These are phyloP conservation scores for Natator depressus DNA, from an alignment of 2,113 vertebrate genomes.

Conservation along the genomic window DNA sequence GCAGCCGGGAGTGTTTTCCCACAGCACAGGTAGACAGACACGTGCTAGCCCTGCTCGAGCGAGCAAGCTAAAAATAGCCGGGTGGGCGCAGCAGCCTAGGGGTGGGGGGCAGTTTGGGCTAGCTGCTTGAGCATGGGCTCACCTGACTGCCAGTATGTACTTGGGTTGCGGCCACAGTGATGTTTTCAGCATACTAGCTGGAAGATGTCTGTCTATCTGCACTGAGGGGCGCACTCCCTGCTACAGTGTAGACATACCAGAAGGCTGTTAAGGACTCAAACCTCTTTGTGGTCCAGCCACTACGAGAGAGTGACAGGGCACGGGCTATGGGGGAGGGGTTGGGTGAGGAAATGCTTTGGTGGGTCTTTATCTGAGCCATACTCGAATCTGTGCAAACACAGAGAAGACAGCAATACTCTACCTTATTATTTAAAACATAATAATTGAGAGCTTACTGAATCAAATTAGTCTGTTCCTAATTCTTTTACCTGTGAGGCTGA, in stretches of 20 bases:
- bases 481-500: not conserved
- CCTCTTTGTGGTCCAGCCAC: not conserved
- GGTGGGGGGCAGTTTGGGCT: too few relatives aligned
- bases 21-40: too few relatives aligned
- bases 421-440: not conserved
- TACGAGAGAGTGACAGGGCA: not conserved
- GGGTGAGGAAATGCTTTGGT: fast-evolving
- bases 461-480: not conserved
- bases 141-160: too few relatives aligned
- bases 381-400: not conserved
- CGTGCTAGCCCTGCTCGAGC: too few relatives aligned
- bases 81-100: too few relatives aligned
- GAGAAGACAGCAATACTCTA: not conserved
- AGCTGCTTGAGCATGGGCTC: too few relatives aligned
- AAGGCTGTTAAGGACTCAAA: too few relatives aligned
- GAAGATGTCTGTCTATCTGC: not conserved
- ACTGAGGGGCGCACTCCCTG: too few relatives aligned
- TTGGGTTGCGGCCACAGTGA: not conserved
- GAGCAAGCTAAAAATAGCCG: too few relatives aligned
- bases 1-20: too few relatives aligned
- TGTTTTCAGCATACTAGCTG: not conserved
- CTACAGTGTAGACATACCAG: not conserved
- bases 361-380: not conserved
- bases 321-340: not conserved
- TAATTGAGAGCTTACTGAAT: not conserved